A percentile compares a stretch with the other conserved stretches of the same genome.
These are phyloP conservation scores for Zenarchopterus dispar DNA, from an alignment of 2,797 vertebrate species.

Conservation along the genomic window DNA sequence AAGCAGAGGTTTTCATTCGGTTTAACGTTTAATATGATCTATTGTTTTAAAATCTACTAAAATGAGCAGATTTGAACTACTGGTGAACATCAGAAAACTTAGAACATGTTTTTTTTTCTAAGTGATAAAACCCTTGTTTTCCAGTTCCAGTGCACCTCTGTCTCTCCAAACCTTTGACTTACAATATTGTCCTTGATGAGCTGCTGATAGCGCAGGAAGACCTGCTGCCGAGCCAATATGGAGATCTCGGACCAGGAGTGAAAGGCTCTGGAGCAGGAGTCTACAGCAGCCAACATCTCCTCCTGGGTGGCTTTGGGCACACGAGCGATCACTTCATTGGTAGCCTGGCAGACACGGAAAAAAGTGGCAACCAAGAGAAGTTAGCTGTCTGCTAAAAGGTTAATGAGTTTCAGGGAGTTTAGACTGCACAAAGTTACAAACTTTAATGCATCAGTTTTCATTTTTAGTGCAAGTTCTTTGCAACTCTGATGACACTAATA, in stretches of 20 bases:
- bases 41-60: no score
- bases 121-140: no score
- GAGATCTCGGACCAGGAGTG: conserved; percentile 91
- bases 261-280: conserved; percentile 89
- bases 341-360: conserved; percentile 81
- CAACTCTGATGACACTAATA: no score
- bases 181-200: conserved; percentile 98
- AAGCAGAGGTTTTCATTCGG: conserved; percentile 6
- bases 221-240: conserved; percentile 90
- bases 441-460: no score
- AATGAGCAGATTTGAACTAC: neutral
- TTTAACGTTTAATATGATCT: neutral
- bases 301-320: conserved; percentile 92
- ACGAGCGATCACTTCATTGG: conserved; percentile 89
- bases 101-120: no score
- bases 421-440: neutral
- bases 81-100: neutral
- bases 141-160: conserved; percentile 5
- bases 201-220: conserved; percentile 94
- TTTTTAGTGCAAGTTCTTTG: no score
- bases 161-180: conserved; percentile 65
- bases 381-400: neutral
- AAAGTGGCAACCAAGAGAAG: no score
- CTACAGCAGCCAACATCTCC: conserved; percentile 91
- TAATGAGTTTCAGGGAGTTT: neutral